Evolutionary conservation across 1,140 invertebrate genomes (phyloP).

Genomic region (Oedothorax gibbosus): DNA sequence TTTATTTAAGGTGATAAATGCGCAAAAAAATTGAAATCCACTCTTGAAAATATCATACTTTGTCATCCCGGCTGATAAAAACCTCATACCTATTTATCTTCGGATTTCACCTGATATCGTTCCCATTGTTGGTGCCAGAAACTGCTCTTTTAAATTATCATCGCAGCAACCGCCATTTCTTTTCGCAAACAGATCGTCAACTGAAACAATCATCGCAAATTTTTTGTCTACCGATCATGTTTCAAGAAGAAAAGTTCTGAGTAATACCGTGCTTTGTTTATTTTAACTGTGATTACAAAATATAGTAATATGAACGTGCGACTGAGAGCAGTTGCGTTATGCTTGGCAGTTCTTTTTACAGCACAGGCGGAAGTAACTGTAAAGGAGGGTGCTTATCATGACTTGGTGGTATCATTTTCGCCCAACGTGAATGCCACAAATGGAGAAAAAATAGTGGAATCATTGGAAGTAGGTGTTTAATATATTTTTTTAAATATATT

Average conservation of each 20-base stretch:
- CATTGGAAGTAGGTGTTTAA: conserved; percentile 14
- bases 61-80: conserved; percentile 23
- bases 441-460: not conserved
- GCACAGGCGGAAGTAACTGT: conserved; percentile 18
- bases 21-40: too few species aligned
- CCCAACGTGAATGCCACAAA: not conserved
- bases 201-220: not conserved
- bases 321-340: not conserved
- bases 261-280: not conserved
- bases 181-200: not conserved
- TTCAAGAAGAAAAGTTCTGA: not conserved
- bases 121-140: not conserved
- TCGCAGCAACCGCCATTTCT: conserved; percentile 21
- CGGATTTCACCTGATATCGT: conserved; percentile 10
- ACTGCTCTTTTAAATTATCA: conserved; percentile 19
- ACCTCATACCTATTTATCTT: conserved; percentile 31
- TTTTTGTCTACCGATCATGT: not conserved
- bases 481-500: not conserved
- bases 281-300: not conserved
- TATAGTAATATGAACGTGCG: not conserved
- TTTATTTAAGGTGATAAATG: not conserved
- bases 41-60: not conserved
- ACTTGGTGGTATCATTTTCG: conserved; percentile 40
- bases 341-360: not conserved
- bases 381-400: conserved; percentile 14